phyloP scores from a whole-genome alignment of 1,140 invertebrate species.

The Himalopsyche phryganea region DNA sequence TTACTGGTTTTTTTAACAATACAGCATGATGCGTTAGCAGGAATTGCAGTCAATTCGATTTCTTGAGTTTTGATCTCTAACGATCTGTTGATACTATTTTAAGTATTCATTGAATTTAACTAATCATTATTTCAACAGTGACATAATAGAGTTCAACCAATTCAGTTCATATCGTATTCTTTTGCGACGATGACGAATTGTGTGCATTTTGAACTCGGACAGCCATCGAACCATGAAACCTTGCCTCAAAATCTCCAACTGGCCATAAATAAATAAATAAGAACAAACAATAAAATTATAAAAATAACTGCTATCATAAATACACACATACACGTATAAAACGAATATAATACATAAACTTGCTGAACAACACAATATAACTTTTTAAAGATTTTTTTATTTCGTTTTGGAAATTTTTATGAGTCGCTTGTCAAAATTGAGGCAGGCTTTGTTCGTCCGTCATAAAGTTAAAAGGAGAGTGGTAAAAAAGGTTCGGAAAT shows the following conservation, averaged over 20 bases:
- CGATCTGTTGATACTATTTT: too few species aligned
- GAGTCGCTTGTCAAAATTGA: slow-evolving; percentile 30
- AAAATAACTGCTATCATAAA: slow-evolving; percentile 20
- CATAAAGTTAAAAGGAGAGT: slow-evolving; percentile 23
- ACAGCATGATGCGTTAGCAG: too few species aligned
- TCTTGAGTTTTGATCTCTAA: too few species aligned
- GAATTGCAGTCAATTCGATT: too few species aligned
- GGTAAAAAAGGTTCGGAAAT: slow-evolving; percentile 25
- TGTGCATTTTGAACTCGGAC: too few species aligned
- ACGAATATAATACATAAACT: slow-evolving; percentile 12
- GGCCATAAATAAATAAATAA: slow-evolving; percentile 19
- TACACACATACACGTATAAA: not conserved
- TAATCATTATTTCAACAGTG: too few species aligned
- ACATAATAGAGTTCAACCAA: too few species aligned
- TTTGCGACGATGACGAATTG: too few species aligned
- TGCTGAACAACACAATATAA: slow-evolving; percentile 10
- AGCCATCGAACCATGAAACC: too few species aligned
- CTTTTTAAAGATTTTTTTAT: not conserved
- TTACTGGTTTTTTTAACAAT: too few species aligned
- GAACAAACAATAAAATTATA: slow-evolving; percentile 16
- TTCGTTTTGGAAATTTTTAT: slow-evolving; percentile 8
- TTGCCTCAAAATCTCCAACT: not conserved
- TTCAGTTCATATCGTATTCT: too few species aligned
- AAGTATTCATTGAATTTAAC: too few species aligned
- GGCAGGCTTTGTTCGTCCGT: slow-evolving; percentile 30